Base-by-base conservation (phyloP, 53 echinoderm and acorn worm genomes). In the Patiria pectinifera region DNA sequence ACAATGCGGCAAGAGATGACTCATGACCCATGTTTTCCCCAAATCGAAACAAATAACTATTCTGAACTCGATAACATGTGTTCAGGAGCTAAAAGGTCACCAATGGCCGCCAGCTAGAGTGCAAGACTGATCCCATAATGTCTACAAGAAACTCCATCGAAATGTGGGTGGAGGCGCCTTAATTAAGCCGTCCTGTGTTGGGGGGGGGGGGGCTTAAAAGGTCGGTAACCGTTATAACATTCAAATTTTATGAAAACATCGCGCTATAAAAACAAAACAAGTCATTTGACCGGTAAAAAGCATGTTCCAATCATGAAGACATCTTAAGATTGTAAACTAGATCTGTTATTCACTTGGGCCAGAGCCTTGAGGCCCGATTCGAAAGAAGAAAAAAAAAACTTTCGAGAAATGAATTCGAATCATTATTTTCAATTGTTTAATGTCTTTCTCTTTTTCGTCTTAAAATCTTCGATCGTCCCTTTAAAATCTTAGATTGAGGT, bases 51-150 rank as follows among this genome's bases (percentile, higher is more conserved):
- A 69, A 80, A 80, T 46, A 62, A 60, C 15, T 72, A 48, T 71
- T 86, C 44, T n/a, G 21, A 78, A 69, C 58, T 81, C 80, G 80
- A 63, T 80, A 66, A 90, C 90, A 90, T 90, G 80, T 90, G 90
- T 90, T 90, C 2, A 6, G 48, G 62, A 66, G 81, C 66, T 80
- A 80, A 90, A 90, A 90, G 80, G 90, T 90, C 90, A 80, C 3
- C 44, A 24, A 46, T 2, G 69, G 81, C 90, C 90, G 23, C 6
- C 47, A 62, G 80, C 48, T 48, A 58, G 11, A 48, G 75, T 74
- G 59, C 75, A 75, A 24, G 11, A 16, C 46, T 25, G 86, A 69
- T 48, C 69, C 69, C 69, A 16, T 11, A 48, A 43, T 19, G 44
- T 49, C 70, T 48, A 19, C 8, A 9, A 48, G 74, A 48, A 47